Conservation (phyloP, 1,140 invertebrate species). For the Riptortus pedestris region DNA sequence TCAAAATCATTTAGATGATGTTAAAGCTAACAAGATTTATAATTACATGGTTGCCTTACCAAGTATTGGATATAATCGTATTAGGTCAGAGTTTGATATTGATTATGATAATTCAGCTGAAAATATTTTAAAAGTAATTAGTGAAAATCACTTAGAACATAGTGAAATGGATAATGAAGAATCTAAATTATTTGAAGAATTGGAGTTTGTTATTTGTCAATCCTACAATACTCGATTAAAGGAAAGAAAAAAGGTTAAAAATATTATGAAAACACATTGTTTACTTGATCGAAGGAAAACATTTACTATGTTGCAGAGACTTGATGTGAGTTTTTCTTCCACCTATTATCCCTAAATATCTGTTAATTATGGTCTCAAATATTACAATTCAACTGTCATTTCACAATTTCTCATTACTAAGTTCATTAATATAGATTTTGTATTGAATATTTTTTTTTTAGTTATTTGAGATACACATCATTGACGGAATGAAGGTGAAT, state of each 20-base stretch:
- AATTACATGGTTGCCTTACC: neutral
- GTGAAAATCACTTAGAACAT: neutral
- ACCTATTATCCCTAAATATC: too few relatives aligned
- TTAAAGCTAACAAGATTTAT: neutral
- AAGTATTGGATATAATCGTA: conserved; percentile 67
- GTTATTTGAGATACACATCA: too few relatives aligned
- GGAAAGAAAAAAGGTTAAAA: conserved; percentile 58
- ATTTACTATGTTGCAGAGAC: conserved; percentile 49
- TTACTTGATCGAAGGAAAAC: conserved; percentile 60
- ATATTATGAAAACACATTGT: conserved; percentile 65
- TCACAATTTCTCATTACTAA: too few relatives aligned
- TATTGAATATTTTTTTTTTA: too few relatives aligned
- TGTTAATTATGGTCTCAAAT: too few relatives aligned
- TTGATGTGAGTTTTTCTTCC: conserved; percentile 44
- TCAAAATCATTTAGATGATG: neutral
- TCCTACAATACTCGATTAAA: conserved; percentile 55
- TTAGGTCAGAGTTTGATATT: conserved; percentile 73
- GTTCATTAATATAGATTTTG: too few relatives aligned
- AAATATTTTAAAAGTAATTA: conserved; percentile 42
- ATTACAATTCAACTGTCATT: too few relatives aligned
- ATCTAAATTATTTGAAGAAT: conserved; percentile 11
- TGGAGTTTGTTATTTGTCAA: conserved; percentile 22
- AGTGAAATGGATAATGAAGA: conserved; percentile 13
- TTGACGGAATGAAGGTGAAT: too few relatives aligned
- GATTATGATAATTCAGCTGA: conserved; percentile 78